Conservation (phyloP, 2,888 invertebrate species). For the Heterodera filipjevi region DNA sequence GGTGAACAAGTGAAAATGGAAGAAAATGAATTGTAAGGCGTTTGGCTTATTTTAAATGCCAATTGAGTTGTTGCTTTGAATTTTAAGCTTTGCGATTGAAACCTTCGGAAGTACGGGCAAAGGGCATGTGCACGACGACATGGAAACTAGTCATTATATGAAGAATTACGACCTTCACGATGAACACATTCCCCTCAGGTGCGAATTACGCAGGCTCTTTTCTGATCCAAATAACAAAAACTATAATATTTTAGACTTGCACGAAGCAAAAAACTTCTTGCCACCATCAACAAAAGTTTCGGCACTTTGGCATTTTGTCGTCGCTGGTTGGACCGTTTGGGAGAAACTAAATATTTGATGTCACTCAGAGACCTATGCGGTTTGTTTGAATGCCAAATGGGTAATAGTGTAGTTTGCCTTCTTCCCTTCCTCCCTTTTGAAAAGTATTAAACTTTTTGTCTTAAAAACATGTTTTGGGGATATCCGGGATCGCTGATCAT, state of each 20-base stretch:
- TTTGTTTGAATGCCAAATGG: too few species aligned
- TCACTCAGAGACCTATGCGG: constrained; percentile 93
- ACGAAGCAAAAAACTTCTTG: constrained; percentile 87
- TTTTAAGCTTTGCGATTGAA: constrained; percentile 74
- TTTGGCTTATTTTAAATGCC: not conserved
- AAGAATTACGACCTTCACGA: constrained; percentile 82
- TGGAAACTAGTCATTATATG: constrained; percentile 99
- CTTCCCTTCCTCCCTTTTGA: too few species aligned
- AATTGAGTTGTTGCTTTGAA: not conserved
- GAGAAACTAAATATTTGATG: constrained; percentile 96
- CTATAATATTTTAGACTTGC: constrained; percentile 72
- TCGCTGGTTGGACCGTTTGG: constrained; percentile 94
- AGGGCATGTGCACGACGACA: constrained; percentile 88
- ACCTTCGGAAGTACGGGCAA: constrained; percentile 98
- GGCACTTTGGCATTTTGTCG: constrained; percentile 97
- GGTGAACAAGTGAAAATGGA: constrained; percentile 98
- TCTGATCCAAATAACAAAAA: not conserved
- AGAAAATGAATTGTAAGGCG: constrained; percentile 55
- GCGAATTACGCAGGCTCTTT: too few species aligned
- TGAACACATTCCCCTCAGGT: constrained; percentile 85
- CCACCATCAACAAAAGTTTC: constrained; percentile 92
- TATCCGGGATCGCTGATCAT: too few species aligned
- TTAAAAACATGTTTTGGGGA: too few species aligned
- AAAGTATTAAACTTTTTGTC: too few species aligned
- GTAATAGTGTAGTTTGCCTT: too few species aligned